Percentiles rank a stretch among this genome's conserved stretches.
phyloP scores from a whole-genome alignment of 2,797 vertebrate species.

The Xenentodon cancila region DNA sequence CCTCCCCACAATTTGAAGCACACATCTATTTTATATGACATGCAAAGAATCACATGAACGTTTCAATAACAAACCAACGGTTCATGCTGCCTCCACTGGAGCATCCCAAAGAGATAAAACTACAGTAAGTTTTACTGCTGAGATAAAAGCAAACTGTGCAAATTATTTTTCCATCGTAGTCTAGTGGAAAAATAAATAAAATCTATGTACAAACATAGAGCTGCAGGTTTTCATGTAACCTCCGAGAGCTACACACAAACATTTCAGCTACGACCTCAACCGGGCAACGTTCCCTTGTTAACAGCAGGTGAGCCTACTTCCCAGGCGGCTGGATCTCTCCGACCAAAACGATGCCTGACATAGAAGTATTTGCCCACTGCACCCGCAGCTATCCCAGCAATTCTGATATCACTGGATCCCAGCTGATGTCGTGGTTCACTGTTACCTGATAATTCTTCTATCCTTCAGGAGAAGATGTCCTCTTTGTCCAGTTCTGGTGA shows the following conservation, averaged over 20 bases:
- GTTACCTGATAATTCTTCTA: constrained; percentile 11
- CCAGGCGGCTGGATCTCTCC: constrained; percentile 37
- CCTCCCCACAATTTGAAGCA: constrained; percentile 50
- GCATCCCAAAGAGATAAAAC: constrained; percentile 35
- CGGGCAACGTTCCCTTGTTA: constrained; percentile 9
- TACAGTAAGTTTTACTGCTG: constrained; percentile 18
- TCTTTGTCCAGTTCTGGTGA: constrained; percentile 93
- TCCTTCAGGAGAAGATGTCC: constrained; percentile 87
- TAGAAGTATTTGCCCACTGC: constrained; percentile 32
- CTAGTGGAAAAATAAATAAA: constrained; percentile 59
- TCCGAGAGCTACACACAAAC: constrained; percentile 16
- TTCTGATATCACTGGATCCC: constrained; percentile 52
- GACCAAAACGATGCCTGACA: constrained; percentile 42
- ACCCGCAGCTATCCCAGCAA: constrained; percentile 56
- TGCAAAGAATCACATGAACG: constrained; percentile 69
- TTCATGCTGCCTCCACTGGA: constrained; percentile 67
- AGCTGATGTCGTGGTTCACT: constrained; percentile 41
- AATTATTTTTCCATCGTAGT: constrained; percentile 51
- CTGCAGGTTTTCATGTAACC: constrained; percentile 47
- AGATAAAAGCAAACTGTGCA: constrained; percentile 34
- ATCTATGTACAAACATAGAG: constrained; percentile 71
- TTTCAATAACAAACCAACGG: constrained; percentile 58
- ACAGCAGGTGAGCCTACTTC: constrained; percentile 10
- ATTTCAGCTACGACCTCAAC: constrained; percentile 35
- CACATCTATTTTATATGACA: constrained; percentile 63